Conservation (phyloP, 37 sponge, comb jelly and placozoan species). For the Haliclona indistincta region DNA sequence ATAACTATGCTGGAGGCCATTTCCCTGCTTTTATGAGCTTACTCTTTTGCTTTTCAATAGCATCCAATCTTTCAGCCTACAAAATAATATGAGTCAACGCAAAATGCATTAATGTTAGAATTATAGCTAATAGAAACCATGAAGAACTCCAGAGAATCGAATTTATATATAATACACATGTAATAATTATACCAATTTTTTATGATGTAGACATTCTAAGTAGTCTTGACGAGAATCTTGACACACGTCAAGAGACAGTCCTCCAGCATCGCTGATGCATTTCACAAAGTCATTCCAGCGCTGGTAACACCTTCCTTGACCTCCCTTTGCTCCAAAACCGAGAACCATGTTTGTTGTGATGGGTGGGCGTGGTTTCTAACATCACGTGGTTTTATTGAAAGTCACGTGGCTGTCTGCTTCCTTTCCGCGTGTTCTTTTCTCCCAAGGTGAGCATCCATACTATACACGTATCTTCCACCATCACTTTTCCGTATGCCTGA, state of each 20-base stretch:
- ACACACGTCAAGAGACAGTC: conserved; percentile 23
- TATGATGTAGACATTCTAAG: conserved; percentile 86
- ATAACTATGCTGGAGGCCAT: conserved; percentile 60
- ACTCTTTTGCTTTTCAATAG: conserved; percentile 58
- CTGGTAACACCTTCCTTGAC: conserved; percentile 72
- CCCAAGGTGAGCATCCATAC: neutral
- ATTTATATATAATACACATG: neutral
- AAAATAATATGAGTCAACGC: neutral
- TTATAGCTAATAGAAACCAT: neutral
- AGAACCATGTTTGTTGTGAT: conserved; percentile 53
- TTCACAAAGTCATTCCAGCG: conserved; percentile 74
- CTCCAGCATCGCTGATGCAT: conserved; percentile 37
- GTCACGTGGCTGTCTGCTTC: conserved; percentile 7
- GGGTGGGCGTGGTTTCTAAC: neutral
- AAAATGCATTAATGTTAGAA: conserved; percentile 13
- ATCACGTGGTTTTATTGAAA: neutral
- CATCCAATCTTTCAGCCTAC: conserved; percentile 46
- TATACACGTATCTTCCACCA: conserved; percentile 1
- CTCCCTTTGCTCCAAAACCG: conserved; percentile 71
- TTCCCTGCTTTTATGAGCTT: conserved; percentile 84
- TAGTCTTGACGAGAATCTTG: conserved; percentile 72
- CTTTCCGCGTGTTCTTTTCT: conserved; percentile 6
- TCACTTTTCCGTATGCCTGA: no score
- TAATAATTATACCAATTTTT: conserved; percentile 58
- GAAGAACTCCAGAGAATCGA: neutral